A percentile compares a stretch with the other conserved stretches of the same genome.
These are phyloP conservation scores for Chrysocyon brachyurus DNA, from an alignment of 2,797 vertebrate genomes.

Conservation along the genomic window DNA sequence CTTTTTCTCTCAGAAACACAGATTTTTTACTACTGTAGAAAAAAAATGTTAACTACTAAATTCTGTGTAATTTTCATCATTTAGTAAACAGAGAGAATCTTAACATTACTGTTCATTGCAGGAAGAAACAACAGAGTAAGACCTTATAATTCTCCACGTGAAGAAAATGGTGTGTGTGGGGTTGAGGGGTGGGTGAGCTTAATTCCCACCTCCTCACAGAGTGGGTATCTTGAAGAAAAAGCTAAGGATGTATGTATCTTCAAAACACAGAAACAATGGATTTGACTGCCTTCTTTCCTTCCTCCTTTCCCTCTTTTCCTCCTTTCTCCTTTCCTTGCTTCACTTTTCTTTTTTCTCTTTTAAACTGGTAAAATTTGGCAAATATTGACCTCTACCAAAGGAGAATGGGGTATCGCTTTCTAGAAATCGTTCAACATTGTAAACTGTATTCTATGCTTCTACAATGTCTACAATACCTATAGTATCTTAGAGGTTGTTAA, in stretches of 20 bases:
- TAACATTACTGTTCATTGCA: background rate
- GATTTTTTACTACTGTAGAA: background rate
- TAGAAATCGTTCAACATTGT: background rate
- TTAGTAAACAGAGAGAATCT: background rate
- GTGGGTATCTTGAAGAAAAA: background rate
- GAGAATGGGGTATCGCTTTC: background rate
- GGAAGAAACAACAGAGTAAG: background rate
- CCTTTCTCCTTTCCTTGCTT: background rate
- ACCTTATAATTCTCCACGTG: background rate
- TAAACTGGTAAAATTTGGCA: background rate
- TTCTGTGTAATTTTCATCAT: background rate
- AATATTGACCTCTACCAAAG: background rate
- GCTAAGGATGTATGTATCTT: background rate
- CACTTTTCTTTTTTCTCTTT: background rate
- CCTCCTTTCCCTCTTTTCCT: fast-evolving
- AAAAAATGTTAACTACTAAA: background rate
- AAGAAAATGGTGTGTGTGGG: background rate
- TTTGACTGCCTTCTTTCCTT: background rate
- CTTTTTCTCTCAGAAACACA: background rate
- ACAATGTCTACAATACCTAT: too few relatives aligned
- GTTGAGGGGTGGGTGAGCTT: background rate
- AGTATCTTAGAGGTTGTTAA: background rate
- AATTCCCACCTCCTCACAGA: background rate
- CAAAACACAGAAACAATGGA: background rate
- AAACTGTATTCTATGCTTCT: too few relatives aligned